Evolutionary conservation across 2,888 invertebrate genomes (phyloP), one percentile per base, ranked within the genome.

Genomic region (Rhogogaster chlorosoma): DNA sequence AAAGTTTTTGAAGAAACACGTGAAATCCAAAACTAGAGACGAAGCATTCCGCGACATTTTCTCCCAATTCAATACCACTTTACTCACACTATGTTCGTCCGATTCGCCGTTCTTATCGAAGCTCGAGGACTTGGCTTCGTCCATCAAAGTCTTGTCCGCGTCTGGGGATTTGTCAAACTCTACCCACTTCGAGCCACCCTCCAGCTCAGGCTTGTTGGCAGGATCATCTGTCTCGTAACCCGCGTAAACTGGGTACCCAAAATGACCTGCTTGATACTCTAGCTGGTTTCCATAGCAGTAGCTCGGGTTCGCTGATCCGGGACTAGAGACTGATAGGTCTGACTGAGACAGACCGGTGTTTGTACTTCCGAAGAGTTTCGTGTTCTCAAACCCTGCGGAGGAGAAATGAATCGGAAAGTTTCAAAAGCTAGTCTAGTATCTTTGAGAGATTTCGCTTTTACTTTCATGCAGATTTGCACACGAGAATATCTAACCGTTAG

Each of bases 341-440:
- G 98, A 98, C 90, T 97, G 97, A 6, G 97, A 97, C 2, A 98
- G 94, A 0, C 98, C 98, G 0, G 97, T 97, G 90, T 96, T 96
- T 32, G 95, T 95, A 83, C 95, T 93, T 0, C 95, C 95, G 83
- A 95, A 91, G 4, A 94, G 94, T 92, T 94, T 95, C 75, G 91
- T 89, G 80, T 91, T 91, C 83, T 90, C 90, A 87, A 91, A 91
- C 83, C 89, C 92, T 92, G 89, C 45, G 85, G 86, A 84, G 42
- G 15, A 82, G 15, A 82, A 26, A 32, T 61, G 53, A 83, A 84
- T n/a, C 2, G 12, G 18, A 53, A 29, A 9, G 6, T n/a, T n/a
- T 73, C 26, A 42, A 70, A 36, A 36, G n/a, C 61, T 26, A 0
- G 26, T 26, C 42, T n/a, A 42, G 9, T 9, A 18, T 42, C 18